Evolutionary conservation across 2,888 invertebrate genomes (phyloP).

Genomic region (Cheilosia pagana): DNA sequence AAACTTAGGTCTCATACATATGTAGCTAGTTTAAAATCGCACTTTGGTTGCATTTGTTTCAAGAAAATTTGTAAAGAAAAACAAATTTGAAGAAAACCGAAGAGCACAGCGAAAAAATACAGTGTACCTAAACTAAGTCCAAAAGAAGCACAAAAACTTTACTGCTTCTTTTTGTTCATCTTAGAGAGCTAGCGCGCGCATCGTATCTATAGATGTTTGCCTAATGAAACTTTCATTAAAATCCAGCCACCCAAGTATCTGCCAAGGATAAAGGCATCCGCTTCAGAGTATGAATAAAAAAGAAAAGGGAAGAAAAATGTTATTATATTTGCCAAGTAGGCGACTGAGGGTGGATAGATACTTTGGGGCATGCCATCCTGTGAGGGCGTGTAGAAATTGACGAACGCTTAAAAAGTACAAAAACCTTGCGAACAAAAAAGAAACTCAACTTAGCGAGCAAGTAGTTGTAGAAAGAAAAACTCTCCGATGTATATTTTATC

Average conservation of each 20-base stretch:
- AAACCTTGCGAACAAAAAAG: slow-evolving; percentile 44
- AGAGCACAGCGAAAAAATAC: slow-evolving; percentile 20
- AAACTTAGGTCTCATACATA: not conserved
- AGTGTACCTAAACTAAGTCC: slow-evolving; percentile 23
- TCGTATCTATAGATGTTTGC: slow-evolving; percentile 66
- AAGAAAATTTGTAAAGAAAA: slow-evolving; percentile 30
- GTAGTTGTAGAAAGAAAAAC: slow-evolving; percentile 44
- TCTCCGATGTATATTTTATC: slow-evolving; percentile 66
- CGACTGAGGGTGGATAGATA: slow-evolving; percentile 21
- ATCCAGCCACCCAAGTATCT: slow-evolving; percentile 68
- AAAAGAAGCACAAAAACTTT: slow-evolving; percentile 37
- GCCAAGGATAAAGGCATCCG: slow-evolving; percentile 58
- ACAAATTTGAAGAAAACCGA: slow-evolving; percentile 12
- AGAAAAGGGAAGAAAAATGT: slow-evolving; percentile 36
- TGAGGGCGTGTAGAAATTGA: slow-evolving; percentile 48
- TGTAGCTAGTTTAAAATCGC: slow-evolving; percentile 33
- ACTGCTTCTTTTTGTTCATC: slow-evolving; percentile 2
- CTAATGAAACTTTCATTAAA: slow-evolving; percentile 75
- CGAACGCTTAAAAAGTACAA: slow-evolving; percentile 33
- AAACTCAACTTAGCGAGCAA: slow-evolving; percentile 30
- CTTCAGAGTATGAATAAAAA: slow-evolving; percentile 44
- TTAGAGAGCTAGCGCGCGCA: slow-evolving; percentile 27
- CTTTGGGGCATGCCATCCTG: slow-evolving; percentile 7
- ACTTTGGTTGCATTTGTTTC: slow-evolving; percentile 28
- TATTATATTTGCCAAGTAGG: slow-evolving; percentile 67